Conservation (phyloP, 2,888 invertebrate species). For the Hemithea aestivaria region DNA sequence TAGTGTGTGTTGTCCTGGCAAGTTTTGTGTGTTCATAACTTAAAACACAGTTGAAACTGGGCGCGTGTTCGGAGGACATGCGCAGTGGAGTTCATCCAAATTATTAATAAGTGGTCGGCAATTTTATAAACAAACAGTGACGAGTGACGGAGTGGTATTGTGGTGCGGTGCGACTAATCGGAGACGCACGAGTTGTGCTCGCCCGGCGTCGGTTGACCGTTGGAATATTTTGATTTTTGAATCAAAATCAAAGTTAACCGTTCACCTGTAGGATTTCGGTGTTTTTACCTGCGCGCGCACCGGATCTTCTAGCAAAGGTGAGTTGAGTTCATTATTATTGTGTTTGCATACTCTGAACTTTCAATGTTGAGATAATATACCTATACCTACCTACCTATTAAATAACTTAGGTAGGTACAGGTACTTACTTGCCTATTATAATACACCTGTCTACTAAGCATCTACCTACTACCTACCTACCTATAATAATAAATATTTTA, state of each 20-base stretch:
- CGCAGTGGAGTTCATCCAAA: conserved; percentile 64
- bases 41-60: conserved; percentile 69
- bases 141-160: conserved; percentile 54
- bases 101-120: conserved; percentile 68
- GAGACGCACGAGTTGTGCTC: conserved; percentile 48
- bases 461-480: conserved; percentile 10
- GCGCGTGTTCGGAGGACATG: conserved; percentile 73
- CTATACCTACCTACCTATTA: conserved; percentile 3
- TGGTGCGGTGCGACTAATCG: conserved; percentile 54
- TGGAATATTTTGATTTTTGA: conserved; percentile 48
- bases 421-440: too few relatives aligned
- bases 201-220: conserved; percentile 32
- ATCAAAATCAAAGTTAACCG: conserved; percentile 58
- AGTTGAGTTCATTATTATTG: conserved; percentile 31
- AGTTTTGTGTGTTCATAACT: conserved; percentile 56
- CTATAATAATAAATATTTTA: too few relatives aligned
- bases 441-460: too few relatives aligned
- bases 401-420: conserved; percentile 4
- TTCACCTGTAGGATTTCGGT: conserved; percentile 75
- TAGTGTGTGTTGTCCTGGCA: conserved; percentile 51
- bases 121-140: conserved; percentile 73
- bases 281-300: conserved; percentile 75
- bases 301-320: conserved; percentile 67
- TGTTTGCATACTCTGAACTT: neutral
- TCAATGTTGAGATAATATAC: neutral